A percentile compares a stretch with the other conserved stretches of the same genome.
phyloP scores from a whole-genome alignment of 2,797 vertebrate genomes.

The Falco berigora region DNA sequence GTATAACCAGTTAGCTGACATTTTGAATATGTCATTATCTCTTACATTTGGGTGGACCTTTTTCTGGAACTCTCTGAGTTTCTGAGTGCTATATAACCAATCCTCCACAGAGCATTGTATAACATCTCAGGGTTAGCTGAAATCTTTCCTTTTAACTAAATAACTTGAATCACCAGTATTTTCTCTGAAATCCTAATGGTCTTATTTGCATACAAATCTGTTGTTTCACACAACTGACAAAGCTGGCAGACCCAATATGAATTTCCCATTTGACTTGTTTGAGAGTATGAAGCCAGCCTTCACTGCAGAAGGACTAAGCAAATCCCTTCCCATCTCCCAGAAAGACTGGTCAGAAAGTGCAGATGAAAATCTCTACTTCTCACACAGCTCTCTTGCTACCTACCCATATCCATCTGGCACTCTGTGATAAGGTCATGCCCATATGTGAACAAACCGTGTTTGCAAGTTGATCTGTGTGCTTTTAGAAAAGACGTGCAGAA shows the following conservation, averaged over 20 bases:
- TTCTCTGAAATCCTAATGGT: not conserved
- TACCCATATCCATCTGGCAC: not conserved
- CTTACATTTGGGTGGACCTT: not conserved
- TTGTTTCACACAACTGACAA: not conserved
- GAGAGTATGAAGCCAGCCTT: not conserved
- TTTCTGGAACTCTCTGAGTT: not conserved
- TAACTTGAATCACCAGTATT: not conserved
- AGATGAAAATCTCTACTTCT: not conserved
- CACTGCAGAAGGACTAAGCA: not conserved
- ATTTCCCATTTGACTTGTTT: not conserved
- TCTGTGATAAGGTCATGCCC: not conserved
- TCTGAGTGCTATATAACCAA: not conserved
- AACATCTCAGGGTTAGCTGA: not conserved
- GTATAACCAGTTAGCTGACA: not conserved
- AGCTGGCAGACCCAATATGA: not conserved
- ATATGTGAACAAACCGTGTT: not conserved
- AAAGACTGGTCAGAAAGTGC: not conserved
- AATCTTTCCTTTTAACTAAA: not conserved
- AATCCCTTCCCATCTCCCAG: not conserved
- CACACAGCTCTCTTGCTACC: not conserved
- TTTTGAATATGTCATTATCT: not conserved
- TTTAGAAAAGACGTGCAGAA: not conserved
- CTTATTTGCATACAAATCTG: not conserved
- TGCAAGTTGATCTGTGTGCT: not conserved
- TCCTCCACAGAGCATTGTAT: not conserved